Evolutionary conservation across 2,113 vertebrate species (phyloP).

Genomic region (Forbesichthys agassizii): DNA sequence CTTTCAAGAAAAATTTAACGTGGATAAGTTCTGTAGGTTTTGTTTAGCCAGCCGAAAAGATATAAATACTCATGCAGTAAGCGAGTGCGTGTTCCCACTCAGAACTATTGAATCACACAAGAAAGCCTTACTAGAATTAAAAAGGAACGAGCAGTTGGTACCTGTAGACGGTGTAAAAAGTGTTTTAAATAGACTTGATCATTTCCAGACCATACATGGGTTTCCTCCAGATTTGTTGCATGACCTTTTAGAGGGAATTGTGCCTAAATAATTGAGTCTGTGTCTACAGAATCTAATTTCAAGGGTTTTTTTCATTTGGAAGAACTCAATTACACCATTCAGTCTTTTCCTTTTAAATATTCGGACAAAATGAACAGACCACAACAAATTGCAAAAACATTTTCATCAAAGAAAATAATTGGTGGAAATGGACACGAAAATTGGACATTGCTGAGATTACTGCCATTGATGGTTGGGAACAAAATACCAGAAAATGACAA

Average conservation of each 20-base stretch:
- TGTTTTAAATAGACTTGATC: conserved; percentile 6
- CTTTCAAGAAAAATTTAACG: conserved; percentile 16
- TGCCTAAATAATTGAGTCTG: neutral
- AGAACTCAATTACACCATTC: too few species aligned
- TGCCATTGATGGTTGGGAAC: too few species aligned
- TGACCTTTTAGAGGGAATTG: neutral
- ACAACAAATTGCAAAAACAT: too few species aligned
- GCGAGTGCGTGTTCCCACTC: conserved; percentile 14
- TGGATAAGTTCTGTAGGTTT: conserved; percentile 26
- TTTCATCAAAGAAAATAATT: too few species aligned
- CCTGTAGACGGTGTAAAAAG: conserved; percentile 13
- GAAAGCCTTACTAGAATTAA: conserved; percentile 14
- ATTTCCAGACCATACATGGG: conserved; percentile 13
- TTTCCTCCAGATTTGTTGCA: neutral
- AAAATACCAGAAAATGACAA: too few species aligned
- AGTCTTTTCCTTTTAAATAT: too few species aligned
- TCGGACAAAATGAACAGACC: too few species aligned
- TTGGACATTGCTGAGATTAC: too few species aligned
- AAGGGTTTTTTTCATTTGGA: too few species aligned
- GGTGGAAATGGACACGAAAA: too few species aligned
- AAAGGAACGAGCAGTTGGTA: neutral
- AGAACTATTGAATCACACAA: conserved; percentile 13
- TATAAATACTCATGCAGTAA: conserved; percentile 2
- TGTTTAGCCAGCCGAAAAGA: conserved; percentile 19
- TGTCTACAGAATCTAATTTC: too few species aligned